Evolutionary conservation across 2,888 invertebrate genomes (phyloP).

Genomic region (Xanthia icteritia): DNA sequence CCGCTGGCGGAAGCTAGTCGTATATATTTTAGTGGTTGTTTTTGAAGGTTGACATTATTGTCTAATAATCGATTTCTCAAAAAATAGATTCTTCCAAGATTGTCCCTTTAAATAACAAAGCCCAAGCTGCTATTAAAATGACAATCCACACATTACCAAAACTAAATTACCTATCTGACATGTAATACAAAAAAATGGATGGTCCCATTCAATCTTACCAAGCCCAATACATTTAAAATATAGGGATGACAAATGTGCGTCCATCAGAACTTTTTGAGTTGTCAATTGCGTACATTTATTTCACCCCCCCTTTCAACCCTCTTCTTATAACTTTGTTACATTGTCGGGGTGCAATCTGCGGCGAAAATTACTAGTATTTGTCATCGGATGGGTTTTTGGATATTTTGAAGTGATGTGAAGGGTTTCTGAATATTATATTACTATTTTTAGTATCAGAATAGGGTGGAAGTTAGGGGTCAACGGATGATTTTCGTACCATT

Average conservation of each 20-base stretch:
- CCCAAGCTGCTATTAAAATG: background rate
- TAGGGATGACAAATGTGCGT: constrained; percentile 55
- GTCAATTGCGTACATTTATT: constrained; percentile 67
- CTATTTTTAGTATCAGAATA: background rate
- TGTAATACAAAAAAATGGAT: constrained; percentile 19
- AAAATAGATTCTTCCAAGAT: too few relatives aligned
- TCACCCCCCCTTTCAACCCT: constrained; percentile 32
- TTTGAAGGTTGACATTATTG: background rate
- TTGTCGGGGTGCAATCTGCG: constrained; percentile 48
- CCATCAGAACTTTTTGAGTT: constrained; percentile 63
- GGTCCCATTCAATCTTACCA: constrained; percentile 42
- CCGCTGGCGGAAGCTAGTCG: background rate
- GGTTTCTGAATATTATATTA: background rate
- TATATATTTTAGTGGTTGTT: background rate
- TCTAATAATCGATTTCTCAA: too few relatives aligned
- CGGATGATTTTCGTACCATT: background rate
- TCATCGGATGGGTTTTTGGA: constrained; percentile 40
- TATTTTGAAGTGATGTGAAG: background rate
- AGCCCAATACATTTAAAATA: constrained; percentile 55
- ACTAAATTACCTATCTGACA: constrained; percentile 14
- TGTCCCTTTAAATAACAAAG: background rate
- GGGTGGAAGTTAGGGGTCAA: background rate
- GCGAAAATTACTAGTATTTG: constrained; percentile 56
- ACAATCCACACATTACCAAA: background rate
- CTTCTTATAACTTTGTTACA: constrained; percentile 60